Evolutionary conservation across 2,888 invertebrate genomes (phyloP), one percentile per base, ranked within the genome.

Genomic region (Hemistola chrysoprasaria): DNA sequence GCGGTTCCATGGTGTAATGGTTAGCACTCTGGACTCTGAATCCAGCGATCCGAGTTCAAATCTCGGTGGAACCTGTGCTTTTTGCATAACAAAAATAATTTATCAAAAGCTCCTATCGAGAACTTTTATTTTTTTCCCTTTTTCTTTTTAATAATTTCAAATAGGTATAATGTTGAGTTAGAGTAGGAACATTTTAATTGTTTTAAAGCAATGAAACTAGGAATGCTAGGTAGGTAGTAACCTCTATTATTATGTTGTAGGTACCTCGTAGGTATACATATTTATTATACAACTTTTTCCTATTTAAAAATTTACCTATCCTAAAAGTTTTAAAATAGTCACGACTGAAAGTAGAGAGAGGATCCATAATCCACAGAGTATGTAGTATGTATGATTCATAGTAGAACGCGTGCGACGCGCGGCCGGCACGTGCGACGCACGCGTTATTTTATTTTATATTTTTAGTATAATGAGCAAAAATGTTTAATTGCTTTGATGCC

Each of bases 1-100:
- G 16, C 60, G 92, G 92, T 92, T 84, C 91, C 91, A 92, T 92
- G 92, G 92, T 92, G 92, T 92, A 92, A 92, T 90, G 92, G 92
- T 92, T 91, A 92, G 92, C 92, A 92, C 92, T 92, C 92, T 92
- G 92, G 92, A 92, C 92, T 92, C 90, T 92, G 92, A 92, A 92
- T 92, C 92, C 92, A 92, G 92, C 92, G 92, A 93, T 92, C 93
- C 92, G 92, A 92, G 92, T 93, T 93, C 92, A 92, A 93, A 92
- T 93, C 92, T 93, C 92, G 92, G 92, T 92, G 92, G 92, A 87
- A 92, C 92, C 92, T 85, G 71, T 8, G 6, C 29, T 62, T 60
- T 60, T 56, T 16, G 16, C 16, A n/a, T 16, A 2, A 16, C 16
- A 3, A 4, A 16, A 3, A 3, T 3, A 16, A 16, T 16, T 16